Percentiles rank a stretch among this genome's conserved stretches.
These are phyloP conservation scores for Alectoris magna DNA, from an alignment of 2,797 vertebrate species.

Conservation along the genomic window DNA sequence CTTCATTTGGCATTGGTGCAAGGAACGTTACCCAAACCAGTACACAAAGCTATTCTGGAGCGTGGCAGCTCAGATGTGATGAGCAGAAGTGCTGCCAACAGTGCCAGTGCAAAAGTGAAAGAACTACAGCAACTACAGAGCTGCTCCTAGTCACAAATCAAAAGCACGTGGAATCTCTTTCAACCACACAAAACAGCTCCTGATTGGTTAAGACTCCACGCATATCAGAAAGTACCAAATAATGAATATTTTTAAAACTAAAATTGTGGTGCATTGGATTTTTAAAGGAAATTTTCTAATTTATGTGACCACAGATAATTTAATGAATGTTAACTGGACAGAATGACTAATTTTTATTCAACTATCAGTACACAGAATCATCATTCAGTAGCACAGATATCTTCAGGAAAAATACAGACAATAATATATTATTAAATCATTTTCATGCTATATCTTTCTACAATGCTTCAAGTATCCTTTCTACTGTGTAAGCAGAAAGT, in stretches of 20 bases:
- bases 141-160: not conserved
- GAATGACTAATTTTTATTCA: not conserved
- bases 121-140: not conserved
- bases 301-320: not conserved
- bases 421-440: not conserved
- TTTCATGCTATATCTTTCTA: not conserved
- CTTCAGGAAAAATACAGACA: not conserved
- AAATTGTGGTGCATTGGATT: not conserved
- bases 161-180: not conserved
- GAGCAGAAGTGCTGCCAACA: not conserved
- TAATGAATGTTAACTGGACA: not conserved
- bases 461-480: not conserved
- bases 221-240: not conserved
- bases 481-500: not conserved
- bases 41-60: not conserved
- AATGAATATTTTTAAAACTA: not conserved
- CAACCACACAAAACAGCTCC: not conserved
- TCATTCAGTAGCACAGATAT: not conserved
- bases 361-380: not conserved
- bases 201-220: not conserved
- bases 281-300: constrained; percentile 5
- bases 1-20: not conserved
- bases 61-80: not conserved
- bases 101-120: not conserved
- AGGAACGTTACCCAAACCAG: not conserved